Percentiles rank a stretch among this genome's conserved stretches.
Evolutionary conservation across 2,888 invertebrate genomes (phyloP).

Genomic region (Romanomermis culicivorax): DNA sequence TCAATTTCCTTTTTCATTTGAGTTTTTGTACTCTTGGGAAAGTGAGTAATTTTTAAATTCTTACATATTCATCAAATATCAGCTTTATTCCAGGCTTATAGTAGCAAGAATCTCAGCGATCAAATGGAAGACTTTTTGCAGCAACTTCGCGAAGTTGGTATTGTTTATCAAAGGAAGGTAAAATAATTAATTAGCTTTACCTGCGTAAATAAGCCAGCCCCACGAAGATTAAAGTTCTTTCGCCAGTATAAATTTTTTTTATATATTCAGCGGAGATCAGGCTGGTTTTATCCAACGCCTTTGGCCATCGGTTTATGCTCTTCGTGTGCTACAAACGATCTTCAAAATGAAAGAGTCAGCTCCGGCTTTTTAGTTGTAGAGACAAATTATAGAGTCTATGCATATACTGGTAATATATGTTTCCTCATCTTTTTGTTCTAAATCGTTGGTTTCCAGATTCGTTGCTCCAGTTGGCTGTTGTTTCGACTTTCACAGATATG

Average conservation of each 20-base stretch:
- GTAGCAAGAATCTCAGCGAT: slow-evolving; percentile 74
- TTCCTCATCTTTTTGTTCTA: neutral
- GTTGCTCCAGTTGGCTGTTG: slow-evolving; percentile 64
- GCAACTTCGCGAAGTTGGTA: slow-evolving; percentile 83
- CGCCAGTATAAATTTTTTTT: neutral
- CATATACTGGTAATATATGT: slow-evolving; percentile 52
- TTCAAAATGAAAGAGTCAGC: slow-evolving; percentile 14
- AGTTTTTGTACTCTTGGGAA: slow-evolving; percentile 41
- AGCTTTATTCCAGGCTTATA: slow-evolving; percentile 51
- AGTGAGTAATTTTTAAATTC: too few species aligned
- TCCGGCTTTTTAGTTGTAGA: slow-evolving; percentile 73
- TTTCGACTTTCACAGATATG: slow-evolving; percentile 76
- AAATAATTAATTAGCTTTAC: neutral
- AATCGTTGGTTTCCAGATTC: slow-evolving; percentile 28
- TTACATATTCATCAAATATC: too few species aligned
- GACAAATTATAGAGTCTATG: slow-evolving; percentile 85
- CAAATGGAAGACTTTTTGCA: slow-evolving; percentile 70
- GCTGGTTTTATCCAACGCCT: slow-evolving; percentile 80
- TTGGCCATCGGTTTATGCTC: slow-evolving; percentile 57
- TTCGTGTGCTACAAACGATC: neutral
- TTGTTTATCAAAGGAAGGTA: slow-evolving; percentile 38
- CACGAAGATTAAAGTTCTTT: neutral
- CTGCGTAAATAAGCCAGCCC: neutral
- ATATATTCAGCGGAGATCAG: slow-evolving; percentile 59
- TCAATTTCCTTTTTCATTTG: neutral